Base-by-base conservation (phyloP, 2,797 vertebrate genomes). In the Trachurus trachurus region DNA sequence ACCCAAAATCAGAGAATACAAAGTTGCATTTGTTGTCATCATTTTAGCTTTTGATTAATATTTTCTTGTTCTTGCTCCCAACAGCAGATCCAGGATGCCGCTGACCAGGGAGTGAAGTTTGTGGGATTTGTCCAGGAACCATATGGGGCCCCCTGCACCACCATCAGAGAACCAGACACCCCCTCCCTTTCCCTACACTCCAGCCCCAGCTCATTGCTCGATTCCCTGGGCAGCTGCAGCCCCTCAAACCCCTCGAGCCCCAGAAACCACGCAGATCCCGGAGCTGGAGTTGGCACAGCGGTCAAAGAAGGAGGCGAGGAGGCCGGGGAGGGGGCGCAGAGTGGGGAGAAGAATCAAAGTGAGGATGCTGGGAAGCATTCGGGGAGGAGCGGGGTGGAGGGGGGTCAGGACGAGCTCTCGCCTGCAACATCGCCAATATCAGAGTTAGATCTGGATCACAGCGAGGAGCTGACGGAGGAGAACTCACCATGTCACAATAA, bases 61-160 rank as follows among this genome's bases (percentile, higher is more conserved):
- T 16, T 39, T 15, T 31, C 22, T 66, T 49, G 1, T 45, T 56
- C 4, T 34, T 67, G 5, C 19, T 66, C 39, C 58, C 74, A 56
- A 82, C 95, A 95, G 91, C 95, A 99, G 96, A 96, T 99, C 92
- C 98, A 99, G 94, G 98, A 99, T 74, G 97, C 97, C 12, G 97
- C 98, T 11, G 97, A 97, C 88, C 97, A 94, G 83, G 98, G 98
- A 66, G 95, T 98, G 90, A 95, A 96, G 88, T 99, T 99, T 58
- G 96, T 98, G 17, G 97, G 98, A 49, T 96, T 98, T 61, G 92
- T 99, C 78, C 97, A 97, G 87, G 97, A 98, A 78, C 97, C 96
- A 15, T 94, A 88, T 31, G 93, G 93, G 3, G 93, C 94, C 11
- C 94, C 94, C 0, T 89, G 89, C 73, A 88, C 91, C 84, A 67